These are phyloP conservation scores for Andrena marginata DNA, from an alignment of 2,888 invertebrate species.

Conservation along the genomic window DNA sequence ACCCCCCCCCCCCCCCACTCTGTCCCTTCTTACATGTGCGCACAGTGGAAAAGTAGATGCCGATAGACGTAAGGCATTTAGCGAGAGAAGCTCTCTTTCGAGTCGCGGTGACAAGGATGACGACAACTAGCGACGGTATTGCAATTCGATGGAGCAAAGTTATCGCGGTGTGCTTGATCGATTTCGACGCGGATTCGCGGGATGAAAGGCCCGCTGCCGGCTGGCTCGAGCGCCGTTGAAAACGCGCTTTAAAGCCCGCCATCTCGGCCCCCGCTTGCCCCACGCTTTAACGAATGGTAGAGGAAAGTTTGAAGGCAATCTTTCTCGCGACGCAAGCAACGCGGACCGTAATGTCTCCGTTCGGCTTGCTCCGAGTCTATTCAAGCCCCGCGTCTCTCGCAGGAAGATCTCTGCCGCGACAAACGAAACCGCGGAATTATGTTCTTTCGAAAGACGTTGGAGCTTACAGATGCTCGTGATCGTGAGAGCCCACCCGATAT, in stretches of 20 bases:
- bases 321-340: neutral
- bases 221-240: neutral
- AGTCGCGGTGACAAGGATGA: neutral
- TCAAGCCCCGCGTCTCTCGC: neutral
- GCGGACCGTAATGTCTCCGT: neutral
- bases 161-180: constrained; percentile 4
- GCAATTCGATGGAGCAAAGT: constrained; percentile 9
- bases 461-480: neutral
- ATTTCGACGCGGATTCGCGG: constrained; percentile 1
- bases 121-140: constrained; percentile 2
- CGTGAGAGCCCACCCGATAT: constrained; percentile 23
- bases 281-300: constrained; percentile 39
- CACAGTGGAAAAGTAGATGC: no score
- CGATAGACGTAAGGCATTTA: neutral
- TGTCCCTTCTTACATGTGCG: no score
- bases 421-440: no score
- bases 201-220: constrained; percentile 2
- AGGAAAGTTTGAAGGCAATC: neutral
- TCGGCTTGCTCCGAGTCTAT: neutral
- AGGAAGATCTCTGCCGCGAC: no score
- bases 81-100: neutral
- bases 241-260: neutral
- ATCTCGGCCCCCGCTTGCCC: neutral
- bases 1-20: no score
- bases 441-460: no score